Conservation (phyloP, 2,113 vertebrate genomes). For the Nipponia nippon region DNA sequence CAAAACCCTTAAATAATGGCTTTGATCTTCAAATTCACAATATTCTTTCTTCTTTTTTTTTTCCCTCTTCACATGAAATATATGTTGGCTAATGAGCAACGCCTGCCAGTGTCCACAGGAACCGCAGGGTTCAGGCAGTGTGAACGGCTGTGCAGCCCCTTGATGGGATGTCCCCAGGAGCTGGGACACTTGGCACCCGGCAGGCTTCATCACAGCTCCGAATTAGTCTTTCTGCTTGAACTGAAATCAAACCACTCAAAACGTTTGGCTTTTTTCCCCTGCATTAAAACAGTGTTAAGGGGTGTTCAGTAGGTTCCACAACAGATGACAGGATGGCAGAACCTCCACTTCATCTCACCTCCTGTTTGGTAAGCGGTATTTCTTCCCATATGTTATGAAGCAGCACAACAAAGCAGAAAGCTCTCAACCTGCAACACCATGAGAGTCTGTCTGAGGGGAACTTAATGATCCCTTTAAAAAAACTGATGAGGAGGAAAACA, state of each 20-base stretch:
- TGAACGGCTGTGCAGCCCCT: rapidly evolving
- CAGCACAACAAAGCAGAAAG: not conserved
- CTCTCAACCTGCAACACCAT: not conserved
- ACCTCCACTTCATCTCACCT: not conserved
- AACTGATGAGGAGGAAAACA: not conserved
- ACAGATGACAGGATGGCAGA: not conserved
- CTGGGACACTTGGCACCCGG: not conserved
- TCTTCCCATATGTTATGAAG: not conserved
- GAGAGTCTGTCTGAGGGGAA: not conserved
- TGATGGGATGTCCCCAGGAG: not conserved
- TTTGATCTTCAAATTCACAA: not conserved
- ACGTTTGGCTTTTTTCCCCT: rapidly evolving
- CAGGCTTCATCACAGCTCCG: rapidly evolving
- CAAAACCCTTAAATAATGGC: not conserved
- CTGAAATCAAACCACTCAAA: not conserved
- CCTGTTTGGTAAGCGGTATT: not conserved
- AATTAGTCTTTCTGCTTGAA: not conserved
- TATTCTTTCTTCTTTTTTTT: not conserved
- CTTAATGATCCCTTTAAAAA: conserved; percentile 7
- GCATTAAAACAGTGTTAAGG: not conserved
- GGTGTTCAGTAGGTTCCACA: not conserved
- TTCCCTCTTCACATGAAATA: not conserved
- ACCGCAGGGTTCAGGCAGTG: not conserved
- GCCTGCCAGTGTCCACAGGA: rapidly evolving
- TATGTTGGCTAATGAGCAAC: not conserved